Conservation (phyloP, 2,113 vertebrate genomes). For the Opisthocomus hoazin region DNA sequence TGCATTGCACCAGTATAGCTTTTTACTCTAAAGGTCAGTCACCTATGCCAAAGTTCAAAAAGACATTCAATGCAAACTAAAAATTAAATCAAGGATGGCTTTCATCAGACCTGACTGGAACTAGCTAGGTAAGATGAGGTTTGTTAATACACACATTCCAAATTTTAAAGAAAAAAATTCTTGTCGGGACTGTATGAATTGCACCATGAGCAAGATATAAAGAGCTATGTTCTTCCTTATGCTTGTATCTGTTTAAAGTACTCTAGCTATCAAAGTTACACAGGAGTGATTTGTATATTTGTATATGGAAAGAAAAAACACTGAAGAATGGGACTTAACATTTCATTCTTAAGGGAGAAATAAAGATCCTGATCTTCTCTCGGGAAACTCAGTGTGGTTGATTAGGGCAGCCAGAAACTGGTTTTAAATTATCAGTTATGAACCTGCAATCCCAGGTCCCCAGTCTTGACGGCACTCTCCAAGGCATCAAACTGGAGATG, state of each 20-base stretch:
- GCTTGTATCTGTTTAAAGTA: background rate
- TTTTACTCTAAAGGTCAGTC: slow-evolving; percentile 48
- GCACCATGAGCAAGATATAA: background rate
- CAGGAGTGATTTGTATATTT: background rate
- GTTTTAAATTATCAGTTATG: background rate
- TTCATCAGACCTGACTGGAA: background rate
- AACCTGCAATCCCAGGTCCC: background rate
- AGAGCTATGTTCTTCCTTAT: background rate
- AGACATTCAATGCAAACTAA: background rate
- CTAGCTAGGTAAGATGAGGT: background rate
- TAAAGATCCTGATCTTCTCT: background rate
- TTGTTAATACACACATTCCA: background rate
- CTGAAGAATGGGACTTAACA: background rate
- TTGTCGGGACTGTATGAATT: background rate
- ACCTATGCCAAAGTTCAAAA: slow-evolving; percentile 27
- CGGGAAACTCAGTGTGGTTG: background rate
- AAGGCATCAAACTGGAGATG: background rate
- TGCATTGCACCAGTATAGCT: background rate
- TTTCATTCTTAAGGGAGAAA: background rate
- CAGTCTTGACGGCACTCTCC: fast-evolving
- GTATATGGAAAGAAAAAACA: background rate
- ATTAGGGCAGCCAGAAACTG: background rate
- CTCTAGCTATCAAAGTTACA: background rate
- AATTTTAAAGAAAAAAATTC: background rate
- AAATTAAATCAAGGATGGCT: background rate